phyloP scores from a whole-genome alignment of 2,797 vertebrate species.

The Labroides dimidiatus region DNA sequence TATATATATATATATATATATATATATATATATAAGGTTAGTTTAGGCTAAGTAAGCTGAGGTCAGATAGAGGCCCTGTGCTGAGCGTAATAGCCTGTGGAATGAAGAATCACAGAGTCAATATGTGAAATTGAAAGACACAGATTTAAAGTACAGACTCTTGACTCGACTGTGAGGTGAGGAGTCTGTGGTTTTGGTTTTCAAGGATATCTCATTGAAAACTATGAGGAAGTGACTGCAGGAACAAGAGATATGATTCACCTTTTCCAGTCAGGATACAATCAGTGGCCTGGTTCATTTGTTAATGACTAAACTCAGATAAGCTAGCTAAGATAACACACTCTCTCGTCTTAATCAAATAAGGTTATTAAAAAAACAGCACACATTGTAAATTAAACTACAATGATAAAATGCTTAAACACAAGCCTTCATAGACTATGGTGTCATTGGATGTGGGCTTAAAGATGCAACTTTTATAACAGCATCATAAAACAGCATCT shows the following conservation, averaged over 20 bases:
- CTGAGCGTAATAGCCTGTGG: not conserved
- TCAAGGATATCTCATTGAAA: not conserved
- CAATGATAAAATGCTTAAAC: not conserved
- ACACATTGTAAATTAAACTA: not conserved
- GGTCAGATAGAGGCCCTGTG: slow-evolving; percentile 9
- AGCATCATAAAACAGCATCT: slow-evolving; percentile 54
- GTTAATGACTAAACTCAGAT: slow-evolving; percentile 2
- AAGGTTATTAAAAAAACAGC: not conserved
- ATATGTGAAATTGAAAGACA: slow-evolving; percentile 21
- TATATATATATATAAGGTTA: too few relatives aligned
- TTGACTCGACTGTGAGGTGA: slow-evolving; percentile 11
- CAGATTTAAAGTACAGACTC: slow-evolving; percentile 12
- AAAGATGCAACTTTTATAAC: not conserved
- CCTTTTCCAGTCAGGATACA: not conserved
- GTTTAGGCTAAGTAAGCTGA: not conserved
- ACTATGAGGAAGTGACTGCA: slow-evolving; percentile 42
- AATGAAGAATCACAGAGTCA: slow-evolving; percentile 31
- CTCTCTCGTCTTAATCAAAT: not conserved
- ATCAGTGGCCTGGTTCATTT: not conserved
- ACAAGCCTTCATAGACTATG: too few relatives aligned
- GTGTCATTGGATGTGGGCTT: not conserved
- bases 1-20: too few relatives aligned
- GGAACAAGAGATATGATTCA: slow-evolving; percentile 13
- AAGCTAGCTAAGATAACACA: not conserved
- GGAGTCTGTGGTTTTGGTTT: not conserved